Conservation (phyloP, 2,797 vertebrate genomes). For the Prunella strophiata region DNA sequence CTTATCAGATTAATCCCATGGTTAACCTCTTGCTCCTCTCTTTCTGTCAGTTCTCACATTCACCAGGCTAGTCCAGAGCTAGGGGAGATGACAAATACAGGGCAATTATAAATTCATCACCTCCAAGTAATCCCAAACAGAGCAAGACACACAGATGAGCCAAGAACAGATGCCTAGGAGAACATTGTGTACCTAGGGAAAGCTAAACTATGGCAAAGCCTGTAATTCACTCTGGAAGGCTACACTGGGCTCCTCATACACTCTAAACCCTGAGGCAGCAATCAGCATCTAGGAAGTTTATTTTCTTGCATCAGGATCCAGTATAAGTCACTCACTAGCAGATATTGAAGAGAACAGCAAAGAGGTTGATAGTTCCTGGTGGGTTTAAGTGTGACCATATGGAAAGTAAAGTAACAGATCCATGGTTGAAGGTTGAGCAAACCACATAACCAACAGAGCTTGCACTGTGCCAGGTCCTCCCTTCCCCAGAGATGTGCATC, state of each 20-base stretch:
- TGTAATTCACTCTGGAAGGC: background rate
- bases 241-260: background rate
- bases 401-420: background rate
- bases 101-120: background rate
- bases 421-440: background rate
- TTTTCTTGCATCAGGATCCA: background rate
- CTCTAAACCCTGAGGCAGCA: background rate
- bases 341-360: background rate
- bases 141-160: background rate
- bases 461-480: background rate
- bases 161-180: background rate
- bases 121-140: background rate
- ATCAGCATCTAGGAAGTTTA: background rate
- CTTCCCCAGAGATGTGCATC: background rate
- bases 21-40: background rate
- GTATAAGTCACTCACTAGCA: background rate
- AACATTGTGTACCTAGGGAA: background rate
- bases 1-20: background rate
- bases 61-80: background rate
- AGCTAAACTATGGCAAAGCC: background rate
- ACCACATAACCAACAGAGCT: background rate
- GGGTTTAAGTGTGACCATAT: background rate
- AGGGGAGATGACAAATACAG: background rate
- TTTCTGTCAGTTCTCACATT: background rate
- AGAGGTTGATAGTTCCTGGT: background rate